Evolutionary conservation across 2,113 vertebrate species (phyloP).

Genomic region (Pongo pygmaeus): DNA sequence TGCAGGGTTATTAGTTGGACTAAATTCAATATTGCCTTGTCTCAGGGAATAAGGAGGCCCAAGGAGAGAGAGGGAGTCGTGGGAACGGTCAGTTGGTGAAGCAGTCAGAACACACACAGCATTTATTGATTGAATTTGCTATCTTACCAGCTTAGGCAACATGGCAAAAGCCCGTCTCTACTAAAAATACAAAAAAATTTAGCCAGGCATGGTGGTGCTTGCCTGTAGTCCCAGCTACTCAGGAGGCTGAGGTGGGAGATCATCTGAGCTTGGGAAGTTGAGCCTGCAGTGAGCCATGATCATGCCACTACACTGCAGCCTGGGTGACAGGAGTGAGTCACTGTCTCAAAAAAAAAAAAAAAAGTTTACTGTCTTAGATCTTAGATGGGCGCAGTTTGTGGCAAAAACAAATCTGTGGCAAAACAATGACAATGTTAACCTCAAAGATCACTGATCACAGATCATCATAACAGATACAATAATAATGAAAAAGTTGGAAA

Average conservation of each 20-base stretch:
- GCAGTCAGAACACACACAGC: not conserved
- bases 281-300: too few species aligned
- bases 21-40: not conserved
- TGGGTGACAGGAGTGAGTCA: too few species aligned
- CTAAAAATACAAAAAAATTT: too few species aligned
- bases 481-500: not conserved
- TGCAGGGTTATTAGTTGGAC: not conserved
- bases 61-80: not conserved
- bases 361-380: not conserved
- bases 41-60: not conserved
- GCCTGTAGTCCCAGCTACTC: too few species aligned
- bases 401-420: not conserved
- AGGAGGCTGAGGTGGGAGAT: too few species aligned
- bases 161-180: too few species aligned
- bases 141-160: too few species aligned
- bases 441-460: not conserved
- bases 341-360: too few species aligned
- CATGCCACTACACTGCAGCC: too few species aligned
- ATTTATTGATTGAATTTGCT: not conserved
- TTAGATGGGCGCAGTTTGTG: not conserved
- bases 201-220: too few species aligned
- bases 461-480: not conserved
- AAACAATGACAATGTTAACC: not conserved
- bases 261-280: too few species aligned
- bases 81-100: not conserved